A percentile compares a stretch with the other conserved stretches of the same genome.
These are phyloP conservation scores for Melanotaenia duboulayi DNA, from an alignment of 2,113 vertebrate species.

Conservation along the genomic window DNA sequence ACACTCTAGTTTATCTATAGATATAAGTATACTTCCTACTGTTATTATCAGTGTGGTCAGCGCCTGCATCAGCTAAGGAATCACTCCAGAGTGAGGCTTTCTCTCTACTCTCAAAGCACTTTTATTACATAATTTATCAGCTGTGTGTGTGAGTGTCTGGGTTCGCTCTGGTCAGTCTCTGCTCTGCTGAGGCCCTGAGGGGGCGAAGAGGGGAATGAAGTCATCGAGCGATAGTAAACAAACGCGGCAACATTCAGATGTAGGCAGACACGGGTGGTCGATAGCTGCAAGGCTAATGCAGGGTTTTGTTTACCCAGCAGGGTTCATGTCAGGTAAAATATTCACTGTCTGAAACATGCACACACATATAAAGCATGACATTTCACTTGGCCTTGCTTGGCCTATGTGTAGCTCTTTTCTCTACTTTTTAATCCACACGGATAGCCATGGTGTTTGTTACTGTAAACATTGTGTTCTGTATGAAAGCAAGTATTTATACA, in stretches of 20 bases:
- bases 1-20: conserved; percentile 7
- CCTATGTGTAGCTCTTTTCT: conserved; percentile 6
- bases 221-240: conserved; percentile 62
- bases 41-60: conserved; percentile 44
- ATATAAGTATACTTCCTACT: conserved; percentile 28
- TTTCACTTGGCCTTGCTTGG: neutral
- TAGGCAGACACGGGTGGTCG: conserved; percentile 52
- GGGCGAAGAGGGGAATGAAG: conserved; percentile 43
- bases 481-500: neutral
- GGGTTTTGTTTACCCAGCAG: conserved; percentile 58
- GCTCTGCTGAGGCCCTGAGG: neutral
- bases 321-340: conserved; percentile 48
- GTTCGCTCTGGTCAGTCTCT: conserved; percentile 40
- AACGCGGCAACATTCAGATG: conserved; percentile 33
- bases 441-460: conserved; percentile 28
- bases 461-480: neutral
- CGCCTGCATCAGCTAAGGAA: conserved; percentile 27
- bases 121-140: conserved; percentile 63
- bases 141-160: conserved; percentile 28
- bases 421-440: neutral
- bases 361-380: neutral
- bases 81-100: conserved; percentile 13
- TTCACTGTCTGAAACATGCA: neutral
- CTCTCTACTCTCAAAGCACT: conserved; percentile 35
- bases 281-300: conserved; percentile 63